phyloP scores from a whole-genome alignment of 1,140 invertebrate species.

The Drosophila sp. region DNA sequence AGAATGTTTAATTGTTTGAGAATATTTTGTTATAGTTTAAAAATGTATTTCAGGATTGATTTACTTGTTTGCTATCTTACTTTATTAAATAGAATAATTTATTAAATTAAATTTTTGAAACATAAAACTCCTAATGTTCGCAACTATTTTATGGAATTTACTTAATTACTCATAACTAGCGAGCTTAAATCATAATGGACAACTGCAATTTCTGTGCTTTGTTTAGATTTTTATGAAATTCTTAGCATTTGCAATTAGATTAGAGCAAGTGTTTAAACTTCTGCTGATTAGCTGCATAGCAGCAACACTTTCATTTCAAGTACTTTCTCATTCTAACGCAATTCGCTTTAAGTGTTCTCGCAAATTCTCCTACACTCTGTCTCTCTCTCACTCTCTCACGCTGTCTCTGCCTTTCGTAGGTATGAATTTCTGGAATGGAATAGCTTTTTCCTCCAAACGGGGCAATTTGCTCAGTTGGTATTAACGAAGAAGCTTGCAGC shows the following conservation, averaged over 20 bases:
- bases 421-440: constrained; percentile 5
- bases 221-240: constrained; percentile 6
- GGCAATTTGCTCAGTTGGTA: constrained; percentile 46
- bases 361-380: neutral
- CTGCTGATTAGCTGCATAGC: constrained; percentile 25
- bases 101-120: too few relatives aligned
- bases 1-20: too few relatives aligned
- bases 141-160: neutral
- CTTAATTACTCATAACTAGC: neutral
- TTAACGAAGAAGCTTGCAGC: constrained; percentile 34
- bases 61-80: too few relatives aligned
- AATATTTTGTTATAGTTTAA: neutral
- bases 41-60: too few relatives aligned
- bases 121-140: too few relatives aligned
- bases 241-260: neutral
- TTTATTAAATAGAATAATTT: too few relatives aligned
- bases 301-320: neutral
- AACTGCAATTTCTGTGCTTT: neutral
- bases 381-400: neutral
- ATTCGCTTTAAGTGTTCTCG: constrained; percentile 4
- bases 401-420: neutral
- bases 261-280: constrained; percentile 21
- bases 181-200: neutral
- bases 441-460: neutral
- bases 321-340: too few relatives aligned